Evolutionary conservation across 2,113 vertebrate genomes (phyloP), one percentile per base, ranked within the genome.

Genomic region (Gadus chalcogrammus): DNA sequence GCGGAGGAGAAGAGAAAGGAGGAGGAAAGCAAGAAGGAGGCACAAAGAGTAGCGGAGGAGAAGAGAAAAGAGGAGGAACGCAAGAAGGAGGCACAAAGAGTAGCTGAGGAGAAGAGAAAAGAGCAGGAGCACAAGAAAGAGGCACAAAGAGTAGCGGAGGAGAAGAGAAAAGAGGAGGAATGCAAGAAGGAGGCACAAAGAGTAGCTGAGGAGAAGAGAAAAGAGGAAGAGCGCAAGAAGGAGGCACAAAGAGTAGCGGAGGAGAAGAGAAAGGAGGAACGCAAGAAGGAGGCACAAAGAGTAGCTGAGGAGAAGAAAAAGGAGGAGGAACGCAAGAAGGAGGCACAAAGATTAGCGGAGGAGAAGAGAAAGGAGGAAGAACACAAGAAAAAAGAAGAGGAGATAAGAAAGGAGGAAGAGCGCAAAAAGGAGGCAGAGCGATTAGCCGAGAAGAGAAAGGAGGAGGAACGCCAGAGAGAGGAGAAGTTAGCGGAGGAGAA

Each of bases 1-100:
- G 67, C 58, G 5, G 70, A 68, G 18, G 74, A 71, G 15, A 61
- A 17, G n/a, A n/a, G 22, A n/a, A 48, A 52, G 18, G 52, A n/a
- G 22, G 61, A 35, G 42, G 42, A 48, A 9, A 7, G 12, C 9
- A 24, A 53, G 5, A 38, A 73, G 35, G 53, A 56, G 27, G 42
- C 42, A 48, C 16, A 9, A 17, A 35, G 53, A 56, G 27, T 59
- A 5, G 56, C 56, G 3, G n/a, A n/a, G 56, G 70, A 58, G 13
- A 65, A 55, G 71, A 24, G 24, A 11, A 53, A 6, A 4, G 61
- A 70, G 61, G 28, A 28, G 17, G 61, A 31, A 12, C 16, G 24
- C 35, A 35, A 15, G 24, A 24, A 24, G 68, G 31, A n/a, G 64
- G 76, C 78, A 15, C 48, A 52, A 22, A 3, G 15, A 1, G 35